phyloP scores from a whole-genome alignment of 2,888 invertebrate species.

The Cepaea hortensis region DNA sequence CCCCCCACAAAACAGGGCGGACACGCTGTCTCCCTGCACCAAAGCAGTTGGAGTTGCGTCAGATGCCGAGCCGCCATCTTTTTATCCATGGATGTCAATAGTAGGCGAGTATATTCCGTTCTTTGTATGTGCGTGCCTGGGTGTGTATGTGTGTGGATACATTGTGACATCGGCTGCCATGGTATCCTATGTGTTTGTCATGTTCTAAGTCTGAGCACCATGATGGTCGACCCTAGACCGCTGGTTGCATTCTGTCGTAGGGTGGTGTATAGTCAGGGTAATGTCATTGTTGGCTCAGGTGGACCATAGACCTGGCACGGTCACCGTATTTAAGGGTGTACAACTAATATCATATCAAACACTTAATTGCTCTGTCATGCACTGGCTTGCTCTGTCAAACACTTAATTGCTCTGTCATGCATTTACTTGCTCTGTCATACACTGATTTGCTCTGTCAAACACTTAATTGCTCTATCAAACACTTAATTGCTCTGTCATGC shows the following conservation, averaged over 20 bases:
- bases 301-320: no score
- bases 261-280: neutral
- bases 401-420: neutral
- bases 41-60: conserved; percentile 59
- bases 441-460: neutral
- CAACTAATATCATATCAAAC: neutral
- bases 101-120: conserved; percentile 65
- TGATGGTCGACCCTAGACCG: no score
- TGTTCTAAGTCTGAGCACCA: neutral
- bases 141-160: neutral
- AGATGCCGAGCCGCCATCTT: conserved; percentile 64
- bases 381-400: neutral
- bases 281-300: no score
- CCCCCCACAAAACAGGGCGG: conserved; percentile 59
- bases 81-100: conserved; percentile 74
- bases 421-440: neutral
- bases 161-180: no score
- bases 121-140: conserved; percentile 19
- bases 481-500: neutral
- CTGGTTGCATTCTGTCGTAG: no score
- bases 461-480: neutral
- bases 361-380: neutral
- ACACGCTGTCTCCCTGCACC: conserved; percentile 66
- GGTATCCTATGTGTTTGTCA: neutral
- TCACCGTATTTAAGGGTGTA: no score